These are phyloP conservation scores for Ivindomyrus marchei DNA, from an alignment of 2,113 vertebrate species.

Conservation along the genomic window DNA sequence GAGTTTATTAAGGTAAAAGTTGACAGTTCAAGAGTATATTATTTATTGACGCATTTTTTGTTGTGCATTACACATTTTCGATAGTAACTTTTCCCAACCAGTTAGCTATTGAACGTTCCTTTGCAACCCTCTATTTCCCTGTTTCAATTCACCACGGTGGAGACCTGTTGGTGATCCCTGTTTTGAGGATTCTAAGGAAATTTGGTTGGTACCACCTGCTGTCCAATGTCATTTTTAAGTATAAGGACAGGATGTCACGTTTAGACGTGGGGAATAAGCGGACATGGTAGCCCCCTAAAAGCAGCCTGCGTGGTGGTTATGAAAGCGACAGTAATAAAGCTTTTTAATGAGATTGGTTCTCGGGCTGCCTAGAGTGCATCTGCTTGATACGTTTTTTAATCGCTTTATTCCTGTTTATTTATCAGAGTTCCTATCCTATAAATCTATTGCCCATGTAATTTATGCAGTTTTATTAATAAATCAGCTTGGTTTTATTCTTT, in stretches of 20 bases:
- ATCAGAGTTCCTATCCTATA: not conserved
- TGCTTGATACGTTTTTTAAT: not conserved
- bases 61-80: not conserved
- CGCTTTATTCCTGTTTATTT: not conserved
- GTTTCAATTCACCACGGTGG: not conserved
- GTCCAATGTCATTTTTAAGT: not conserved
- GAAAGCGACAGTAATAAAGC: not conserved
- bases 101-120: not conserved
- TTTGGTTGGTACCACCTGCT: not conserved
- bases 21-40: not conserved
- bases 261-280: not conserved
- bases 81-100: not conserved
- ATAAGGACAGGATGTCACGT: not conserved
- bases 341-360: not conserved
- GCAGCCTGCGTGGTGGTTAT: not conserved
- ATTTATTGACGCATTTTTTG: not conserved
- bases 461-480: not conserved
- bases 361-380: not conserved
- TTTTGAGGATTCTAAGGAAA: not conserved
- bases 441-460: not conserved
- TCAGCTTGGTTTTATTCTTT: constrained; percentile 3
- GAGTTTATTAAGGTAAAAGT: not conserved
- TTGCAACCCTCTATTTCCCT: not conserved
- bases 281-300: not conserved
- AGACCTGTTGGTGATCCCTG: not conserved